Evolutionary conservation across 2,113 vertebrate species (phyloP), one percentile per base, ranked within the genome.

Genomic region (Tragulus kanchil): DNA sequence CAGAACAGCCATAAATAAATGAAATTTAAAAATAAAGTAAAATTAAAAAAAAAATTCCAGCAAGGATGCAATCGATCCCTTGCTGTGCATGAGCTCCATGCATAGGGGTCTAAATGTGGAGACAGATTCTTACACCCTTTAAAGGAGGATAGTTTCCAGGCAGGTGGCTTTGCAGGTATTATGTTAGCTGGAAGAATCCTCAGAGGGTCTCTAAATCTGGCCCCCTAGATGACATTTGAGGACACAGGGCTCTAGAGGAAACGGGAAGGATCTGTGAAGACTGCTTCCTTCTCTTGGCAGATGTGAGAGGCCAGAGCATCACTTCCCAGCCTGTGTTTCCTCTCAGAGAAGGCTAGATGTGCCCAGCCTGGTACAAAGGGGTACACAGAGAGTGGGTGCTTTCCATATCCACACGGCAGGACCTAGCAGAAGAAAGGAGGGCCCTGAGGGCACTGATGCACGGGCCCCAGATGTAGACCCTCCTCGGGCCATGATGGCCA

Each of bases 241-340:
- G 64, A 62, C 65, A 56, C 6, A 3, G 13, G 21, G 25, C 14
- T 89, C 71, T 25, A 52, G 82, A 42, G 62, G n/a, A 15, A 16
- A 50, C 10, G 0, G 12, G 6, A 54, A 54, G 48, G 13, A 6
- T 23, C 42, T 36, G 21, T 6, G 0, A 8, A 26, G 21, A 0
- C 25, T 28, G 5, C 16, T 26, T 75, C n/a, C 28, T 75, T 77
- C 59, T 56, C 88, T 42, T 36, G 65, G 36, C 6, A 6, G 36
- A 64, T 2, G 1, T 12, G 28, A 69, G 3, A 45, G 50, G n/a
- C 56, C 52, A 82, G 36, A 61, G 59, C 16, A 3, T 58, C 3
- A 31, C 62, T 21, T 65, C 31, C 50, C 56, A n/a, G 21, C 28
- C 42, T 26, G 19, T n/a, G 65, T 21, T 36, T 89, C 36, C 83